A percentile compares a stretch with the other conserved stretches of the same genome.
Conservation (phyloP, 1,140 invertebrate species). For the Lasaia peninsularis region DNA sequence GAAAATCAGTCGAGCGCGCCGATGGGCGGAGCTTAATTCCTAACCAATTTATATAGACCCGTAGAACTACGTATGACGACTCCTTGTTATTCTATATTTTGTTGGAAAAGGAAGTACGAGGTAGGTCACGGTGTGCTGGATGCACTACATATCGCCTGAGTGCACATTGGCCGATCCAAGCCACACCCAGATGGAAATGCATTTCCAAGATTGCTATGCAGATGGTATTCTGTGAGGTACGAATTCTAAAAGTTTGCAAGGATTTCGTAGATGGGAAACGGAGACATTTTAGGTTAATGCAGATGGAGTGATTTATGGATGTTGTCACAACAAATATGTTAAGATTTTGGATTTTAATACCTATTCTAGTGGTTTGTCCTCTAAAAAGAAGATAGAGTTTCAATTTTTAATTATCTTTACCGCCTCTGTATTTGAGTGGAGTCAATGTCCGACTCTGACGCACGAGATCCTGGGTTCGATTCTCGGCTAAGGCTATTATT, state of each 20-base stretch:
- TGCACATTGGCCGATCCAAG: constrained; percentile 70
- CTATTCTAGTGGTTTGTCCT: background rate
- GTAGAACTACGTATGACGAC: constrained; percentile 39
- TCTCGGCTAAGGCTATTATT: no score
- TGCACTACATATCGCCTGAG: constrained; percentile 71
- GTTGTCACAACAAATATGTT: background rate
- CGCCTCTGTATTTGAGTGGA: no score
- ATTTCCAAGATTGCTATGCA: constrained; percentile 74
- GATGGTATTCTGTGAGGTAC: constrained; percentile 49
- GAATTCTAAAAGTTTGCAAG: constrained; percentile 44
- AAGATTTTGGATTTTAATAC: background rate
- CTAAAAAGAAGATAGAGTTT: no score
- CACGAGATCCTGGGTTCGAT: no score
- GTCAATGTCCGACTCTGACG: no score
- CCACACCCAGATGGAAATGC: constrained; percentile 68
- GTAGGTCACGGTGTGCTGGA: constrained; percentile 39
- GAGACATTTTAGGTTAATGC: constrained; percentile 61
- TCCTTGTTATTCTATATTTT: constrained; percentile 35
- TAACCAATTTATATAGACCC: constrained; percentile 46
- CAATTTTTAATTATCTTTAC: no score
- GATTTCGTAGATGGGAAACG: constrained; percentile 41
- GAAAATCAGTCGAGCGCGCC: constrained; percentile 56
- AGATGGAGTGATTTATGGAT: constrained; percentile 18
- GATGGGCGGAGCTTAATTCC: constrained; percentile 56
- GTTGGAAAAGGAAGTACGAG: constrained; percentile 27